Base-by-base conservation (phyloP, 2,888 invertebrate species). In the Lasioglossum marginatum region DNA sequence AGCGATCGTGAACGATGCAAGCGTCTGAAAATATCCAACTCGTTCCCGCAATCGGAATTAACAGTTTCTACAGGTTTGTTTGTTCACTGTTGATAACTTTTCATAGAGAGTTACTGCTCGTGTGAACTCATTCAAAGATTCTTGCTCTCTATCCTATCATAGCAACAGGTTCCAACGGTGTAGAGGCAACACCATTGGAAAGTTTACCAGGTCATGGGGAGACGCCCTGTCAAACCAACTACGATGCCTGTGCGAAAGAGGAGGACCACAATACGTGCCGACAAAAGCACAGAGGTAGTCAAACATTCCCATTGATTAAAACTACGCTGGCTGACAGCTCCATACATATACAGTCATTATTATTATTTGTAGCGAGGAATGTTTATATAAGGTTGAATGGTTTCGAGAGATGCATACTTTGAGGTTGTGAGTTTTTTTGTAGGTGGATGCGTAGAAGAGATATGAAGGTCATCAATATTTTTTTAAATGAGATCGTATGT, bases 171-270 rank as follows among this genome's bases (percentile, higher is more conserved):
- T 90, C 87, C 43, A 88, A 93, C 71, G 92, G 89, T 23, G 81
- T 92, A 45, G 94, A 95, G 86, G 92, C 94, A 45, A 95, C 94
- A 19, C 93, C 92, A 0, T 84, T 94, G 45, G 94, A 94, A 88
- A 94, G 92, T 87, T 91, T 95, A 83, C 95, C 95, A 27, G 91
- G 91, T 8, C 82, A 91, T 85, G 40, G 73, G 4, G 45, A 86
- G 10, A n/a, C 72, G 5, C 66, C 70, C 0, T 83, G 82, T 27
- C 80, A 66, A 31, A 2, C 45, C 1, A 77, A 83, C 12, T 72
- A 63, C 71, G 27, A 1, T 14, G 4, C 23, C 52, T 27, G 81
- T 14, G 34, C 31, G 43, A 71, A 52, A 23, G 89, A 86, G 16
- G 81, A 74, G 37, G 82, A 27, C 10, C 31, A 48, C 23, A 76